Conservation (phyloP, 1,140 invertebrate species). For the Aphelinus certus region DNA sequence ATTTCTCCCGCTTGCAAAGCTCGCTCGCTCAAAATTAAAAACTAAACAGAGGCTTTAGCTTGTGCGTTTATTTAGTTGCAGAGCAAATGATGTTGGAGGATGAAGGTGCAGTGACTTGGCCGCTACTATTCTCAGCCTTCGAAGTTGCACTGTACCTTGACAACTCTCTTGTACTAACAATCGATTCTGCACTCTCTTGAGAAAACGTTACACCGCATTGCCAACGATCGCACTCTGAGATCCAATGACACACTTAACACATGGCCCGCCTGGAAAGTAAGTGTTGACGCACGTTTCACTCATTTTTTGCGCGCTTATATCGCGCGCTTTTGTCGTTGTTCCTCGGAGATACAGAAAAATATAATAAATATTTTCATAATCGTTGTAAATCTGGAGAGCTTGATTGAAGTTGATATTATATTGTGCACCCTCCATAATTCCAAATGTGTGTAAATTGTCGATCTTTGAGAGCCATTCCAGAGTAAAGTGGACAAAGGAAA, state of each 20-base stretch:
- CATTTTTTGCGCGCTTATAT: too few relatives aligned
- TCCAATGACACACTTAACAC: conserved; percentile 48
- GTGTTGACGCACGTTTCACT: conserved; percentile 27
- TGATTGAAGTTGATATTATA: too few relatives aligned
- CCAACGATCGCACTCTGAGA: conserved; percentile 1
- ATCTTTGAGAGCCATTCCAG: too few relatives aligned
- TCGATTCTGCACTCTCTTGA: conserved; percentile 8
- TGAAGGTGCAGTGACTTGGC: background rate
- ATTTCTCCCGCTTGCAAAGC: too few relatives aligned
- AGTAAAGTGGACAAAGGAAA: too few relatives aligned
- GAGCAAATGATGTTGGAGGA: conserved; percentile 6
- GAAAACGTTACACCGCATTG: background rate
- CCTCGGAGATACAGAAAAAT: too few relatives aligned
- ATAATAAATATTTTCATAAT: too few relatives aligned
- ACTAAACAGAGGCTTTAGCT: background rate
- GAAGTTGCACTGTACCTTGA: background rate
- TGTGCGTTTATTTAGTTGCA: conserved; percentile 5
- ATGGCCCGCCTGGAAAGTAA: conserved; percentile 58
- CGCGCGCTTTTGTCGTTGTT: too few relatives aligned
- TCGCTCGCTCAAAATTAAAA: too few relatives aligned
- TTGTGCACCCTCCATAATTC: too few relatives aligned
- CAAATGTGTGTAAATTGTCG: too few relatives aligned
- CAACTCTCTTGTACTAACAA: background rate
- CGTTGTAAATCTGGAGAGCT: too few relatives aligned
- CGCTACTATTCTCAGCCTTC: background rate